These are phyloP conservation scores for Linnaemya vulpina DNA, from an alignment of 2,888 invertebrate species.

Conservation along the genomic window DNA sequence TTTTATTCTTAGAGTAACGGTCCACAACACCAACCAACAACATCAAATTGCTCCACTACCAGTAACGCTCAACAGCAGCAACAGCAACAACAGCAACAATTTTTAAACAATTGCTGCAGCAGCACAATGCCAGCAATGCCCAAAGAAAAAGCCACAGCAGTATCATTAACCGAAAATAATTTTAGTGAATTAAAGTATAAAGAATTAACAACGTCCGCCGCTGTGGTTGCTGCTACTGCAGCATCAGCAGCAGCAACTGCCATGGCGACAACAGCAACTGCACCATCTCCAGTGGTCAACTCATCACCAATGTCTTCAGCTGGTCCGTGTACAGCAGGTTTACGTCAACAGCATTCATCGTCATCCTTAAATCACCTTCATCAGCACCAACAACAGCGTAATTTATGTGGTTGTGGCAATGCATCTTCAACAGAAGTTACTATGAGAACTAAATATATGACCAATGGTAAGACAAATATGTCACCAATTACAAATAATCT, in stretches of 20 bases:
- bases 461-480: slow-evolving; percentile 75
- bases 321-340: not conserved
- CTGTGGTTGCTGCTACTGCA: slow-evolving; percentile 50
- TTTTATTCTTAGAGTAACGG: slow-evolving; percentile 77
- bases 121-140: slow-evolving; percentile 83
- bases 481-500: not conserved
- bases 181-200: slow-evolving; percentile 79
- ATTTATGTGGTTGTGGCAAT: slow-evolving; percentile 76
- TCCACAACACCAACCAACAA: slow-evolving; percentile 75
- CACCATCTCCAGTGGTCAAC: slow-evolving; percentile 27
- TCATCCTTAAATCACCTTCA: slow-evolving; percentile 73
- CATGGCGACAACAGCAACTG: slow-evolving; percentile 64
- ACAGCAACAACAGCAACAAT: slow-evolving; percentile 71
- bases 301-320: slow-evolving; percentile 48
- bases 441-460: slow-evolving; percentile 76
- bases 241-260: slow-evolving; percentile 71
- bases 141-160: slow-evolving; percentile 82
- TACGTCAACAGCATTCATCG: slow-evolving; percentile 68
- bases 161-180: slow-evolving; percentile 81
- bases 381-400: slow-evolving; percentile 74
- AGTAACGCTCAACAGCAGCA: slow-evolving; percentile 71
- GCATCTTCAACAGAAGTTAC: slow-evolving; percentile 73
- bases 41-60: slow-evolving; percentile 70
- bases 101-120: slow-evolving; percentile 72
- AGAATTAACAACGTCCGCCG: slow-evolving; percentile 75